These are phyloP conservation scores for Lycia hirtaria DNA, from an alignment of 2,888 invertebrate genomes.

Conservation along the genomic window DNA sequence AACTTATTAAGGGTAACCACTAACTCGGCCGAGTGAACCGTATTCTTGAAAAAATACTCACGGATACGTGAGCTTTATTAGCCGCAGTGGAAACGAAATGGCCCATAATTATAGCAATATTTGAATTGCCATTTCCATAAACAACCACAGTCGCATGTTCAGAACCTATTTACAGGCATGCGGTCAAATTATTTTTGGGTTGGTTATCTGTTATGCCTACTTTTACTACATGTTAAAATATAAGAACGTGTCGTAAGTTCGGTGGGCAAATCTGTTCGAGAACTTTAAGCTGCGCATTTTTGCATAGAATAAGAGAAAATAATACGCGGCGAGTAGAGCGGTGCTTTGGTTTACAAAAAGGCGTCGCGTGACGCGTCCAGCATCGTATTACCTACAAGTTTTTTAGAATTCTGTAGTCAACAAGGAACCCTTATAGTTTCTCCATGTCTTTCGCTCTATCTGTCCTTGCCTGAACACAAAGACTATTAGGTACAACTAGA, in stretches of 20 bases:
- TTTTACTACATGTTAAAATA: background rate
- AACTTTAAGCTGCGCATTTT: no score
- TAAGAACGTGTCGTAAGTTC: background rate
- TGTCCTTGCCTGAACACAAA: no score
- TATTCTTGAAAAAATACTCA: constrained; percentile 58
- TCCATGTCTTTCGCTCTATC: no score
- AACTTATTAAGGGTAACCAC: constrained; percentile 15
- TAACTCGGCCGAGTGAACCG: constrained; percentile 50
- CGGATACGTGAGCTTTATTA: constrained; percentile 69
- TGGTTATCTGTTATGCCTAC: constrained; percentile 18
- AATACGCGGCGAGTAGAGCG: no score
- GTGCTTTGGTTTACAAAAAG: no score
- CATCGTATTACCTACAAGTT: no score
- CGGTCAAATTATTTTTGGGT: constrained; percentile 62
- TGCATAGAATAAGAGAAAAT: no score
- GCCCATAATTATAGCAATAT: constrained; percentile 78
- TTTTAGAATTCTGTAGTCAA: no score
- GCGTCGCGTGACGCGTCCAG: no score
- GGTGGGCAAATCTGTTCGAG: no score
- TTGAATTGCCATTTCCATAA: constrained; percentile 75
- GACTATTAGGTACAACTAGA: no score
- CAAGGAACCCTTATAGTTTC: no score
- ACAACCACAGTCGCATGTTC: constrained; percentile 70
- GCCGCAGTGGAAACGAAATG: constrained; percentile 71
- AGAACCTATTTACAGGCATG: constrained; percentile 65